Percentiles rank a stretch among this genome's conserved stretches.
Conservation (phyloP, 2,888 invertebrate genomes). For the Latheticus oryzae region DNA sequence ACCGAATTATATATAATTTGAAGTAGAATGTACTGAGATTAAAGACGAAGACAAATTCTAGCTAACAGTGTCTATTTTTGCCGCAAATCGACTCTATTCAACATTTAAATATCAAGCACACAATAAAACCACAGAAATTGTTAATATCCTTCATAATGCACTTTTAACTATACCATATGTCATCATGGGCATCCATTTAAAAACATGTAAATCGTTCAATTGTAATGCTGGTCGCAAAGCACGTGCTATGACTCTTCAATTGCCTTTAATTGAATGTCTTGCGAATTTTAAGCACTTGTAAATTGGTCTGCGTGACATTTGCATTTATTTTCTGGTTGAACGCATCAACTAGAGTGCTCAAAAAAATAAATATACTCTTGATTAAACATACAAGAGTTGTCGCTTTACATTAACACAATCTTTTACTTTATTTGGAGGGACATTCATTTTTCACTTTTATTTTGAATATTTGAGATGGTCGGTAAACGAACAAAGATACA, state of each 20-base stretch:
- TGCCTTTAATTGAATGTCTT: constrained; percentile 34
- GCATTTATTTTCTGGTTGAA: constrained; percentile 3
- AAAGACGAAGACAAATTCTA: background rate
- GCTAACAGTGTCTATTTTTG: no score
- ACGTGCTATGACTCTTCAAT: constrained; percentile 27
- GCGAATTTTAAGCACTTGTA: constrained; percentile 30
- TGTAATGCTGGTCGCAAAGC: constrained; percentile 24
- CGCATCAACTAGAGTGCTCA: constrained; percentile 7
- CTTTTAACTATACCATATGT: background rate
- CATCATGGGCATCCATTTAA: constrained; percentile 15
- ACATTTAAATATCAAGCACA: constrained; percentile 22
- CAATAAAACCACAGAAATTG: background rate
- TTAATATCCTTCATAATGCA: no score
- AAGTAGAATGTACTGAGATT: background rate
- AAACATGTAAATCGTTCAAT: constrained; percentile 37
- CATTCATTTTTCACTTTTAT: constrained; percentile 9
- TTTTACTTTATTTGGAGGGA: constrained; percentile 4
- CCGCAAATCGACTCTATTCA: no score
- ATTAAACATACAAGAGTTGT: constrained; percentile 9
- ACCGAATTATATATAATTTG: no score
- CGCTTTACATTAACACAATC: constrained; percentile 11
- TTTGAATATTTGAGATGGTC: constrained; percentile 17
- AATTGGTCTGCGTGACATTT: constrained; percentile 27
- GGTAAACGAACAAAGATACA: constrained; percentile 1
- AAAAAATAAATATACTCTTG: constrained; percentile 14